A percentile compares a stretch with the other conserved stretches of the same genome.
Conservation (phyloP, 2,113 vertebrate species). For the Hypanus sabinus region DNA sequence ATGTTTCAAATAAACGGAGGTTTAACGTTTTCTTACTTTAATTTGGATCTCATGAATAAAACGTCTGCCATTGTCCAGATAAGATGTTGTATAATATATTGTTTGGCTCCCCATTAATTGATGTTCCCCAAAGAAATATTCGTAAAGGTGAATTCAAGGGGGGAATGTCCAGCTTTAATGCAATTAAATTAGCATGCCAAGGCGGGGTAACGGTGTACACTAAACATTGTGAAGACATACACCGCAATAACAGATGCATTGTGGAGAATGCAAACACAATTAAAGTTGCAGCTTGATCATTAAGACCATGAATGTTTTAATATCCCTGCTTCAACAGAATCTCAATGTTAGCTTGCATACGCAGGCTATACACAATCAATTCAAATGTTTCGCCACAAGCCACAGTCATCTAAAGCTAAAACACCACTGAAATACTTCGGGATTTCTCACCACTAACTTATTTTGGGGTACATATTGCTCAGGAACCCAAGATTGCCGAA, state of each 20-base stretch:
- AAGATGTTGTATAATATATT: neutral
- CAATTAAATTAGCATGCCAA: neutral
- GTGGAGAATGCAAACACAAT: no score
- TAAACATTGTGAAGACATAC: neutral
- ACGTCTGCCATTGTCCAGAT: neutral
- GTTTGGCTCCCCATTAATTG: neutral
- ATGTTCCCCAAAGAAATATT: neutral
- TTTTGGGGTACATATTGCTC: neutral
- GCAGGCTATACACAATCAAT: neutral
- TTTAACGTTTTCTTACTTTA: neutral
- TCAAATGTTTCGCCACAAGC: neutral
- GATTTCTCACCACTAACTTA: neutral
- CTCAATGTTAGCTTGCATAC: no score
- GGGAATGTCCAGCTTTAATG: neutral
- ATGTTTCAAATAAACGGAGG: neutral
- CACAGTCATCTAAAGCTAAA: neutral
- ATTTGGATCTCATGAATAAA: neutral
- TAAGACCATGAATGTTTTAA: neutral
- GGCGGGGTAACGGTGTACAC: neutral
- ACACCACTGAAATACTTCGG: neutral
- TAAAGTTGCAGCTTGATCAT: neutral
- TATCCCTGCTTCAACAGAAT: neutral
- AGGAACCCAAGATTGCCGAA: constrained; percentile 42
- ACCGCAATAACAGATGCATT: neutral
- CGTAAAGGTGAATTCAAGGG: neutral